These are phyloP conservation scores for Tiliqua scincoides DNA, from an alignment of 2,113 vertebrate genomes.

Conservation along the genomic window DNA sequence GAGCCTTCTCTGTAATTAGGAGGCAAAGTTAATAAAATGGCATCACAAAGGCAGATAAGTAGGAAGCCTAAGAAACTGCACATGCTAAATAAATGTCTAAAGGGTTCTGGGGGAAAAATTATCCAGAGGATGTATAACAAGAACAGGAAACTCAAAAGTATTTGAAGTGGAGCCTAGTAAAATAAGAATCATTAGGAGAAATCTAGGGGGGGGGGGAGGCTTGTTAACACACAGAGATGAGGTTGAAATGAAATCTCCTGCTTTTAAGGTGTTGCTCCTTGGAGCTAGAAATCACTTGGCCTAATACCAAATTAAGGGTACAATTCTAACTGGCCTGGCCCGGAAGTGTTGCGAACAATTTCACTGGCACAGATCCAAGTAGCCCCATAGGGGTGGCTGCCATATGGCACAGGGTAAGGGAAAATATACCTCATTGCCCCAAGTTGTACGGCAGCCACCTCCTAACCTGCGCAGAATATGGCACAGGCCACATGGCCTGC, in stretches of 20 bases:
- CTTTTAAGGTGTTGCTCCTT: background rate
- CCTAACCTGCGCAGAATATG: too few relatives aligned
- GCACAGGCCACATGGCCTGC: too few relatives aligned
- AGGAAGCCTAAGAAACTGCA: background rate
- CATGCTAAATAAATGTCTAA: background rate
- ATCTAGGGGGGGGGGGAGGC: background rate
- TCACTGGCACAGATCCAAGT: too few relatives aligned
- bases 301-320: too few relatives aligned
- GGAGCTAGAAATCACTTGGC: background rate
- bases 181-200: slow-evolving; percentile 4
- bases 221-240: background rate
- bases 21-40: background rate
- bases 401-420: too few relatives aligned
- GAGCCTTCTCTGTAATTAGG: too few relatives aligned
- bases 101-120: background rate
- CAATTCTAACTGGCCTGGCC: too few relatives aligned
- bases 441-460: too few relatives aligned
- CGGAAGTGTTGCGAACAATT: too few relatives aligned
- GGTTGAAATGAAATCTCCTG: background rate
- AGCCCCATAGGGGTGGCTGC: too few relatives aligned
- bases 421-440: too few relatives aligned
- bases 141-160: background rate
- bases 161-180: background rate
- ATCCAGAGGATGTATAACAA: background rate
- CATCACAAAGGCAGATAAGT: background rate